phyloP scores from a whole-genome alignment of 2,888 invertebrate species.

The Tiliacea aurago region DNA sequence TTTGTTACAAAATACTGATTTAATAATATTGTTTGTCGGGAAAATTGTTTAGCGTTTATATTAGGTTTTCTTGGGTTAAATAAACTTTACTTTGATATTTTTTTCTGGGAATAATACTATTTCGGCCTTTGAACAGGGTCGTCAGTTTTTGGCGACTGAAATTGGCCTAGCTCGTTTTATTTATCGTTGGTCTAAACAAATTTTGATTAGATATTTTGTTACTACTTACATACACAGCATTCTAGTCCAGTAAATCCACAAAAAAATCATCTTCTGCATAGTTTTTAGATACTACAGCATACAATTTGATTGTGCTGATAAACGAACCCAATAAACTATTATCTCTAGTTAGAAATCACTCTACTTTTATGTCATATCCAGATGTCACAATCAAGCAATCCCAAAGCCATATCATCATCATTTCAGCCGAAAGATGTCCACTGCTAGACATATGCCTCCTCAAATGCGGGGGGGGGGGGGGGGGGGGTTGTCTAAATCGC shows the following conservation, averaged over 20 bases:
- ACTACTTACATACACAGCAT: neutral
- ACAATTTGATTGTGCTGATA: neutral
- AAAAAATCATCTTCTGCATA: neutral
- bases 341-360: neutral
- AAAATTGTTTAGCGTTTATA: slow-evolving; percentile 29
- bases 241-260: neutral
- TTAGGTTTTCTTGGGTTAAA: slow-evolving; percentile 15
- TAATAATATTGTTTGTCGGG: slow-evolving; percentile 15
- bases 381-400: neutral
- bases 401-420: too few species aligned
- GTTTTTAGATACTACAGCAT: neutral
- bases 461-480: too few species aligned
- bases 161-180: slow-evolving; percentile 12
- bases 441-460: too few species aligned
- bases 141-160: neutral
- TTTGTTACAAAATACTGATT: slow-evolving; percentile 49
- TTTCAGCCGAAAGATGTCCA: too few species aligned
- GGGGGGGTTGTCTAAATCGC: too few species aligned
- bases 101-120: slow-evolving; percentile 9
- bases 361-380: neutral
- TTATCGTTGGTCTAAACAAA: slow-evolving; percentile 5
- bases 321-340: neutral
- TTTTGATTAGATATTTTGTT: neutral
- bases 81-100: slow-evolving; percentile 30
- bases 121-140: neutral